Conservation (phyloP, 2,888 invertebrate genomes). For the Rhamphomyia laevipes region DNA sequence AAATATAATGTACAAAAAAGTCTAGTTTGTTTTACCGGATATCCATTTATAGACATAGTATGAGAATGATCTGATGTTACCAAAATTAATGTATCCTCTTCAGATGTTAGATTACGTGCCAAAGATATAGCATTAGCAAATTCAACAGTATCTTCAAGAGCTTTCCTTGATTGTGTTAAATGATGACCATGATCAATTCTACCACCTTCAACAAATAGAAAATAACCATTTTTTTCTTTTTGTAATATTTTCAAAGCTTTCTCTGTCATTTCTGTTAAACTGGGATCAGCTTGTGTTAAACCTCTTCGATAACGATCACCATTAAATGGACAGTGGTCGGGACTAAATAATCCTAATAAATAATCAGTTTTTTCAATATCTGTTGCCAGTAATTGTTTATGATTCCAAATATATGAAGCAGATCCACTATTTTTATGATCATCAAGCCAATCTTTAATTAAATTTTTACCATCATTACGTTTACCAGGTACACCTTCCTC, state of each 20-base stretch:
- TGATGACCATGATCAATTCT: constrained; percentile 44
- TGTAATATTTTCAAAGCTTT: constrained; percentile 50
- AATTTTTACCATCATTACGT: constrained; percentile 50
- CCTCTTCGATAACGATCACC: constrained; percentile 40
- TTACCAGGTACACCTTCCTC: constrained; percentile 42
- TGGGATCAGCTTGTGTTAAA: constrained; percentile 42
- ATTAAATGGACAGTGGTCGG: constrained; percentile 48
- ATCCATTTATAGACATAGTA: constrained; percentile 62
- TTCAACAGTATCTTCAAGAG: constrained; percentile 68
- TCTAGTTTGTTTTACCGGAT: constrained; percentile 43
- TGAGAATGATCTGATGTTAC: constrained; percentile 75
- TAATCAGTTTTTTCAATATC: constrained; percentile 41
- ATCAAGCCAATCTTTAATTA: constrained; percentile 54
- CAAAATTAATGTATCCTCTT: constrained; percentile 62
- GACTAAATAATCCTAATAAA: constrained; percentile 44
- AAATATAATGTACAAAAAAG: neutral
- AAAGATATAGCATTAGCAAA: constrained; percentile 55
- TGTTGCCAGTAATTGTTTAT: constrained; percentile 22
- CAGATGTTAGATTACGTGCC: constrained; percentile 48
- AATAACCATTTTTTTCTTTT: constrained; percentile 50
- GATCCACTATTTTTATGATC: constrained; percentile 19
- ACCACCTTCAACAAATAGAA: constrained; percentile 59
- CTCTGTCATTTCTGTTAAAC: constrained; percentile 52
- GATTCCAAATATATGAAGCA: constrained; percentile 31
- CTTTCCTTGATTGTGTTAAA: constrained; percentile 48